Conservation (phyloP, 2,113 vertebrate species). For the Nannobrachium achirus region DNA sequence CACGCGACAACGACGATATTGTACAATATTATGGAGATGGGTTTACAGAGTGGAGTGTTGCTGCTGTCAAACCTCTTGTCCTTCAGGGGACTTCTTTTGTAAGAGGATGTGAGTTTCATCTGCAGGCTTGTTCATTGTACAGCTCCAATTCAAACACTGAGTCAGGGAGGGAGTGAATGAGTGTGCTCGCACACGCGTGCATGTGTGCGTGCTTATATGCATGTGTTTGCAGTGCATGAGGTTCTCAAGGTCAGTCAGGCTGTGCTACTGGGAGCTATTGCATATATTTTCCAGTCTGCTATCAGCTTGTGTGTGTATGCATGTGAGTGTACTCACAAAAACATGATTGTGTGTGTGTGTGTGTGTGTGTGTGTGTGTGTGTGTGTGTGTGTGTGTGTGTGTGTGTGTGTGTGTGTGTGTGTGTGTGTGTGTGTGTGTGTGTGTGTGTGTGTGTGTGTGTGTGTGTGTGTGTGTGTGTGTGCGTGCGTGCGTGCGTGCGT, state of each 20-base stretch:
- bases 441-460: not conserved
- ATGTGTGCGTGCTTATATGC: not conserved
- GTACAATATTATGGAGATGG: no score
- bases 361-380: not conserved
- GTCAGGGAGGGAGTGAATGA: not conserved
- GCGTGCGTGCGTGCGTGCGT: constrained; percentile 1
- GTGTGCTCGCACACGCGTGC: not conserved
- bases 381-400: not conserved
- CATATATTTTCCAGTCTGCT: constrained; percentile 25
- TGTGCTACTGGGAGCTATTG: not conserved
- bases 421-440: not conserved
- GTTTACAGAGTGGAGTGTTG: not conserved
- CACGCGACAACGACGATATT: no score
- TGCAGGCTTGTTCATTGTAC: not conserved
- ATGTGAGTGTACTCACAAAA: not conserved
- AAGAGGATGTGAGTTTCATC: not conserved
- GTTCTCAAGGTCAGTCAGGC: constrained; percentile 36
- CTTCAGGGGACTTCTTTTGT: not conserved
- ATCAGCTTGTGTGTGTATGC: constrained; percentile 31
- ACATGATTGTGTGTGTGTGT: not conserved
- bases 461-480: not conserved
- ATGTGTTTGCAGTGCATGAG: constrained; percentile 13
- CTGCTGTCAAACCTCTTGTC: not conserved
- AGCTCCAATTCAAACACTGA: not conserved
- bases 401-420: not conserved